Percentiles rank a stretch among this genome's conserved stretches.
phyloP scores from a whole-genome alignment of 2,888 invertebrate species.

The Leuctra nigra region DNA sequence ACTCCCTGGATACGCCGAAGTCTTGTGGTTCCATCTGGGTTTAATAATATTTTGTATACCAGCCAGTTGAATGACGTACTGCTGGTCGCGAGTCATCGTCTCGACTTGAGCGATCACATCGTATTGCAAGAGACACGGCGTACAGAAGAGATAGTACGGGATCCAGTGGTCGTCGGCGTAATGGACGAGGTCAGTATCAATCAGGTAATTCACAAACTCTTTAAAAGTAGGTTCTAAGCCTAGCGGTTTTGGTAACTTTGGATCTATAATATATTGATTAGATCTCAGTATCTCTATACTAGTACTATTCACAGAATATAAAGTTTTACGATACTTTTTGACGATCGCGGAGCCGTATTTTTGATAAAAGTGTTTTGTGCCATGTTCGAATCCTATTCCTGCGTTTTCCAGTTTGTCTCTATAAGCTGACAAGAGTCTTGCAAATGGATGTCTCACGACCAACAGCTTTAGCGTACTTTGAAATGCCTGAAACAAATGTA shows the following conservation, averaged over 20 bases:
- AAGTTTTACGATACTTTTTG: constrained; percentile 39
- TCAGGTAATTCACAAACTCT: constrained; percentile 47
- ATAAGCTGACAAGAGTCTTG: constrained; percentile 51
- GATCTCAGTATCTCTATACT: constrained; percentile 24
- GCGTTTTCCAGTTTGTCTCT: constrained; percentile 50
- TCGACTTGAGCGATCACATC: constrained; percentile 51
- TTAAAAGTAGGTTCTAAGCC: constrained; percentile 45
- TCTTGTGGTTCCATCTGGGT: constrained; percentile 39
- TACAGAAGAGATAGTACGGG: constrained; percentile 48
- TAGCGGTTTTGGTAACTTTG: constrained; percentile 33
- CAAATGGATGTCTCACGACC: constrained; percentile 54
- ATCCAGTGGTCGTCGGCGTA: constrained; percentile 54
- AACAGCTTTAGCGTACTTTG: constrained; percentile 44
- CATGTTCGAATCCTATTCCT: constrained; percentile 41
- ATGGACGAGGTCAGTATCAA: constrained; percentile 40
- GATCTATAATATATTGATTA: constrained; percentile 26
- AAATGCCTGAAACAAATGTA: too few species aligned
- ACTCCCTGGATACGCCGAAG: constrained; percentile 31
- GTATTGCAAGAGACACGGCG: constrained; percentile 49
- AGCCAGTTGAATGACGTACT: constrained; percentile 39
- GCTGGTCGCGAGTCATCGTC: constrained; percentile 46
- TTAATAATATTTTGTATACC: constrained; percentile 35
- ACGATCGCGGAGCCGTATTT: constrained; percentile 46
- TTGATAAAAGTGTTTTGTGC: constrained; percentile 45
- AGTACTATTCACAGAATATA: constrained; percentile 31